A percentile compares a stretch with the other conserved stretches of the same genome.
Conservation (phyloP, 2,797 vertebrate species). For the Tadarida brasiliensis region DNA sequence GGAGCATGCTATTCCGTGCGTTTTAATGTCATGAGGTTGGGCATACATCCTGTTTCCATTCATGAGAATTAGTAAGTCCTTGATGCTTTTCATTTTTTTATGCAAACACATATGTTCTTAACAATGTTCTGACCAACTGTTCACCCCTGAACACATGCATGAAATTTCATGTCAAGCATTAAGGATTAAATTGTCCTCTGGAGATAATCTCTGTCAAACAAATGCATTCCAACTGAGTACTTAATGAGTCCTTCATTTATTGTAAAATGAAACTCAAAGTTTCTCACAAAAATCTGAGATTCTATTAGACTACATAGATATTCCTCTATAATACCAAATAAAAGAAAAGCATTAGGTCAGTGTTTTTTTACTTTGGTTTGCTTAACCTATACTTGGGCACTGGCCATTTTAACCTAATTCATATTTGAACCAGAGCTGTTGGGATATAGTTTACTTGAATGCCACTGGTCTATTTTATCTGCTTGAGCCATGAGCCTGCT, state of each 20-base stretch:
- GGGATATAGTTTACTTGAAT: background rate
- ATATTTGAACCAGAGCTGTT: background rate
- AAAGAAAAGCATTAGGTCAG: background rate
- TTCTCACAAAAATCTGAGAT: background rate
- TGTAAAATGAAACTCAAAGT: background rate
- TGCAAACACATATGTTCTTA: background rate
- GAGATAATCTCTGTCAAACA: background rate
- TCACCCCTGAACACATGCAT: background rate
- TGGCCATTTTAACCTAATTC: background rate
- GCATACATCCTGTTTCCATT: slow-evolving; percentile 31
- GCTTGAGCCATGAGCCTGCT: background rate
- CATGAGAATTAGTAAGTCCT: background rate
- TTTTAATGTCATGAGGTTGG: background rate
- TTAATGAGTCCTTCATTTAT: background rate
- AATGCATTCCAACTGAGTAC: background rate
- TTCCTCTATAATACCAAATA: background rate
- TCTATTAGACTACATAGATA: background rate
- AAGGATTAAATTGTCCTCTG: background rate
- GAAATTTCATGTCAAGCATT: background rate
- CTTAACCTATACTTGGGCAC: background rate
- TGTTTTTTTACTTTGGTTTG: background rate
- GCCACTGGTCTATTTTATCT: background rate
- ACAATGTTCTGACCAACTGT: background rate
- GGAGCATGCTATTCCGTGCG: slow-evolving; percentile 12
- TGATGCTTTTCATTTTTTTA: background rate